Evolutionary conservation across 2,113 vertebrate species (phyloP).

Genomic region (Cochlearius cochlearius): DNA sequence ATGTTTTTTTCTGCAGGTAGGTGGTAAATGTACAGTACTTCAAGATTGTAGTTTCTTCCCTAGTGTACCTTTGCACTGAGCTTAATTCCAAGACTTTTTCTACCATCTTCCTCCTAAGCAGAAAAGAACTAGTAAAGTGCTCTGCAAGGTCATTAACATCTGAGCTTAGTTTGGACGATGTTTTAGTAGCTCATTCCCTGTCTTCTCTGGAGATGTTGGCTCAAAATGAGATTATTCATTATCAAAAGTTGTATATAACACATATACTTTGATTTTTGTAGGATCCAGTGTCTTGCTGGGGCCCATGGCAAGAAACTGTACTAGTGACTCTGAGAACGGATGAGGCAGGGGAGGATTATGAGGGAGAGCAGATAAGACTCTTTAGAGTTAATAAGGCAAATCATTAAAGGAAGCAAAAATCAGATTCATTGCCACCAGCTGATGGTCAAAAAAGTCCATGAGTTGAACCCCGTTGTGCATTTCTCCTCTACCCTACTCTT

Average conservation of each 20-base stretch:
- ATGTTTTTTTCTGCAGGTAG: not conserved
- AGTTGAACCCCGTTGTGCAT: not conserved
- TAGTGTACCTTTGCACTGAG: not conserved
- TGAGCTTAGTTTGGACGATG: not conserved
- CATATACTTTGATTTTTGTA: not conserved
- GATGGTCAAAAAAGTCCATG: not conserved
- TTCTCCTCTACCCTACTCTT: not conserved
- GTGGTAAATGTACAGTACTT: not conserved
- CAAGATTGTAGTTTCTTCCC: not conserved
- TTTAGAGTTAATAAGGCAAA: not conserved
- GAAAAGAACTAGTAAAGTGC: not conserved
- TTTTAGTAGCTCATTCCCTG: not conserved
- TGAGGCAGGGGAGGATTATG: not conserved
- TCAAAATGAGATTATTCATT: not conserved
- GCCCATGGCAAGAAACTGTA: not conserved
- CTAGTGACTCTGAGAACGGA: not conserved
- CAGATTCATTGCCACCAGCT: not conserved
- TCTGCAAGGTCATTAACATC: not conserved
- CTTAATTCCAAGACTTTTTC: not conserved
- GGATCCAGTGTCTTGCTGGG: not conserved
- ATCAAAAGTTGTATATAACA: not conserved
- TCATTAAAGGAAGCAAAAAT: not conserved
- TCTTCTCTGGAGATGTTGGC: not conserved
- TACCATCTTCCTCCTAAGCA: not conserved
- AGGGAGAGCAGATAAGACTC: not conserved